These are phyloP conservation scores for Sebastes nivosus DNA, from an alignment of 2,797 vertebrate species.

Conservation along the genomic window DNA sequence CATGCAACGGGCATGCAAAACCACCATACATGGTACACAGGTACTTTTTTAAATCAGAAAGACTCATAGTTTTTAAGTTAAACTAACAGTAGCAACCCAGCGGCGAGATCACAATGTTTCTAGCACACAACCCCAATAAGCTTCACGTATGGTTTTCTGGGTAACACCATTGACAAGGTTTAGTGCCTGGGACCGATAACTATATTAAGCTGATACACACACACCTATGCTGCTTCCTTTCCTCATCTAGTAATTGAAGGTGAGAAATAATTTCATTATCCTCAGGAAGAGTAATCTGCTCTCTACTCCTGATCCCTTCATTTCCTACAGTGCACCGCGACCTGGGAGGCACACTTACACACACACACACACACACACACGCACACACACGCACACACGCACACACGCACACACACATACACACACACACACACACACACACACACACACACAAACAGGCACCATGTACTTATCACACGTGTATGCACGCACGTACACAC, in stretches of 20 bases:
- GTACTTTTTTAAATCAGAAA: not conserved
- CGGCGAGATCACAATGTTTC: not conserved
- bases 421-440: constrained; percentile 15
- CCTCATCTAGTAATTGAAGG: constrained; percentile 86
- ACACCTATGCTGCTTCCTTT: constrained; percentile 47
- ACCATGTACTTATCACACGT: constrained; percentile 50
- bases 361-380: constrained; percentile 11
- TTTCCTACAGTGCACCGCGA: constrained; percentile 84
- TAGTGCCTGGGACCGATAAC: constrained; percentile 35
- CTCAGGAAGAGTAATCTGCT: constrained; percentile 81
- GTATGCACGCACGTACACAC: constrained; percentile 16
- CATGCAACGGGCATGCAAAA: not conserved
- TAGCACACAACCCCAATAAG: not conserved
- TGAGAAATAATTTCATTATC: constrained; percentile 87
- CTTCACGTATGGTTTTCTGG: constrained; percentile 29
- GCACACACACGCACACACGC: constrained; percentile 29
- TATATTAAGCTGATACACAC: constrained; percentile 32
- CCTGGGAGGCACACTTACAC: constrained; percentile 57
- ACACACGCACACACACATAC: constrained; percentile 16
- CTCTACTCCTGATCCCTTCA: constrained; percentile 82
- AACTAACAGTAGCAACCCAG: not conserved
- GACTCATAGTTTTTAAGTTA: not conserved
- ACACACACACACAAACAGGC: constrained; percentile 19
- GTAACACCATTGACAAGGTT: constrained; percentile 32
- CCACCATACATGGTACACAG: not conserved